Conservation (phyloP, 1,140 invertebrate genomes). For the Bombus turneri region DNA sequence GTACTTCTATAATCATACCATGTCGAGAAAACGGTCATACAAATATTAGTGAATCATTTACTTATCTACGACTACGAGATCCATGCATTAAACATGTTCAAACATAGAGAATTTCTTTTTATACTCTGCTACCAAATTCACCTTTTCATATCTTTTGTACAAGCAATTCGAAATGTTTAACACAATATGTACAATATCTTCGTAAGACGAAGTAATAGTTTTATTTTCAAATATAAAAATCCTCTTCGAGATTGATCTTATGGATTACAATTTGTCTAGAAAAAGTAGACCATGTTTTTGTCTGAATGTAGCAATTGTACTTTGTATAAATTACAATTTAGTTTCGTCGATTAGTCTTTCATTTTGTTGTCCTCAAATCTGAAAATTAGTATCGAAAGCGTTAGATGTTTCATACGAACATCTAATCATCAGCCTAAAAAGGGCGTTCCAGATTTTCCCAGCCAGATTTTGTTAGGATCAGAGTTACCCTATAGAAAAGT, state of each 20-base stretch:
- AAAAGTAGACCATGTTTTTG: too few relatives aligned
- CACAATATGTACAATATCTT: background rate
- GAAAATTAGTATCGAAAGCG: background rate
- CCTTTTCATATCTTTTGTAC: background rate
- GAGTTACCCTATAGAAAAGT: too few relatives aligned
- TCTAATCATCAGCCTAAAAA: background rate
- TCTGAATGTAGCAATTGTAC: background rate
- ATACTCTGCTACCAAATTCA: slow-evolving; percentile 21
- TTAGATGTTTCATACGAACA: background rate
- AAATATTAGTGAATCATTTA: slow-evolving; percentile 60
- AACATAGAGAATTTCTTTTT: slow-evolving; percentile 53
- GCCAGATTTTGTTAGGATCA: too few relatives aligned
- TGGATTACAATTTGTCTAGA: background rate
- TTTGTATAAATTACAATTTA: background rate
- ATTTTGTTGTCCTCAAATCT: background rate
- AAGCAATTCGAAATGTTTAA: background rate
- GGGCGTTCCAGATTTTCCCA: too few relatives aligned
- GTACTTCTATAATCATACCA: slow-evolving; percentile 66
- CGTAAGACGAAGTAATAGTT: background rate
- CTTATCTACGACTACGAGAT: slow-evolving; percentile 54
- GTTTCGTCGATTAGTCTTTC: background rate
- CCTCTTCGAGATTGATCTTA: too few relatives aligned
- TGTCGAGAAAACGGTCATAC: slow-evolving; percentile 48
- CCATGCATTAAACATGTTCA: slow-evolving; percentile 72
- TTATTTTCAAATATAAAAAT: background rate